Conservation (phyloP, 2,888 invertebrate species). For the Philopedon plagiatum region DNA sequence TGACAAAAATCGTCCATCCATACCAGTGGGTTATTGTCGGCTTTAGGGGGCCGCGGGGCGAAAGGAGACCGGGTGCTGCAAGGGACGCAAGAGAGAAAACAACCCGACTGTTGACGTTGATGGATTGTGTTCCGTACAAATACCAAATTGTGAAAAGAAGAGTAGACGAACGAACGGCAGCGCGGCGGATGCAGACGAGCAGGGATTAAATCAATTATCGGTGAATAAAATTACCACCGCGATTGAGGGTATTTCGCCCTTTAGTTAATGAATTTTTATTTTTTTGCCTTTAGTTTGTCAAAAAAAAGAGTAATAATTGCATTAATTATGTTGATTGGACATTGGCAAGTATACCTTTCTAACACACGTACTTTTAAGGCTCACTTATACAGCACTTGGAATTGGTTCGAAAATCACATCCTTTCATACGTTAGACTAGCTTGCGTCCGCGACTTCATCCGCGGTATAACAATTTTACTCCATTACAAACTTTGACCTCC, state of each 20-base stretch:
- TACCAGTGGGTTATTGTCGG: slow-evolving; percentile 69
- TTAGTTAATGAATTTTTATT: slow-evolving; percentile 39
- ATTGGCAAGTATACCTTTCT: no score
- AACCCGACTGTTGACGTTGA: slow-evolving; percentile 71
- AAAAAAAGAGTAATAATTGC: no score
- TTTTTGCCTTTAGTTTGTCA: not conserved
- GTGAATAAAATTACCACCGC: slow-evolving; percentile 54
- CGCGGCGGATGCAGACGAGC: slow-evolving; percentile 56
- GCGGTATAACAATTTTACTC: no score
- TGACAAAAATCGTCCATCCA: slow-evolving; percentile 71
- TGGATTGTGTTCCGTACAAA: slow-evolving; percentile 71
- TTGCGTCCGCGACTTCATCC: no score
- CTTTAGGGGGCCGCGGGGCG: slow-evolving; percentile 59
- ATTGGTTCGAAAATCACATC: no score
- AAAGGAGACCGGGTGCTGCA: slow-evolving; percentile 59
- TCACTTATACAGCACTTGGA: no score
- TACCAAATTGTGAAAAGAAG: slow-evolving; percentile 72
- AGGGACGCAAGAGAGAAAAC: slow-evolving; percentile 67
- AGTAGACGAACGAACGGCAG: slow-evolving; percentile 66
- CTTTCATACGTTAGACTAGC: no score
- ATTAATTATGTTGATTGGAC: no score
- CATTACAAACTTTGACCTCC: no score
- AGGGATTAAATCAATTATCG: slow-evolving; percentile 67
- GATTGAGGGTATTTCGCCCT: slow-evolving; percentile 43
- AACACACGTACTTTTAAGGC: no score